Conservation (phyloP, 92 coral and sea anemone species). For the Phenganax marumi region DNA sequence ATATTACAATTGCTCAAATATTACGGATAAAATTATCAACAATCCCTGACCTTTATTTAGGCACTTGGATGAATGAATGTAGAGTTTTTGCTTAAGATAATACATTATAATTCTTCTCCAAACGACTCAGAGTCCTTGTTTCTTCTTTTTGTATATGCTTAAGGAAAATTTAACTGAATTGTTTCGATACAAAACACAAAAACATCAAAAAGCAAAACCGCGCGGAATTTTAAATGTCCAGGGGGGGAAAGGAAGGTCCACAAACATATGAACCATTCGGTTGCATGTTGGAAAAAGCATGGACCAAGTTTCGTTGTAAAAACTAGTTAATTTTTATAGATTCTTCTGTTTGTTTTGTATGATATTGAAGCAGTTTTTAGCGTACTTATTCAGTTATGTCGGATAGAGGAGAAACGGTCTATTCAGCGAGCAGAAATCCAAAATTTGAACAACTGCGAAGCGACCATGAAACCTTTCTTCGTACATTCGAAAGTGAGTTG, state of each 20-base stretch:
- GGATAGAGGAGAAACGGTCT: conserved; percentile 26
- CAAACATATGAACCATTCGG: not conserved
- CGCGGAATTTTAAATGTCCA: conserved; percentile 7
- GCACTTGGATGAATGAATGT: too few relatives aligned
- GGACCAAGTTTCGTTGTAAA: conserved; percentile 5
- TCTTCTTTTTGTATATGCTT: too few relatives aligned
- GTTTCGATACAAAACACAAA: too few relatives aligned
- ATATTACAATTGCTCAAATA: too few relatives aligned
- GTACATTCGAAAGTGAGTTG: conserved; percentile 93
- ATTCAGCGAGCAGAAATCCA: conserved; percentile 64
- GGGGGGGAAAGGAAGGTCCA: not conserved
- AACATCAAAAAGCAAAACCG: not conserved
- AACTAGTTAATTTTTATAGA: not conserved
- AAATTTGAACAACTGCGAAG: conserved; percentile 96
- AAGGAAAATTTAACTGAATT: too few relatives aligned
- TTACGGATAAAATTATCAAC: too few relatives aligned
- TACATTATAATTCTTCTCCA: too few relatives aligned
- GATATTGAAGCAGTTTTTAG: not conserved
- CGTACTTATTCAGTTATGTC: conserved; percentile 12
- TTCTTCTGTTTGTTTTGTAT: not conserved
- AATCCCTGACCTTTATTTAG: too few relatives aligned
- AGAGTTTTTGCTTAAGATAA: too few relatives aligned
- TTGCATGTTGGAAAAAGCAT: not conserved
- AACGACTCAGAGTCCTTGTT: too few relatives aligned
- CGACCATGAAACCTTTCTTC: conserved; percentile 92